Conservation (phyloP, 2,888 invertebrate genomes). For the Aquatica leii region DNA sequence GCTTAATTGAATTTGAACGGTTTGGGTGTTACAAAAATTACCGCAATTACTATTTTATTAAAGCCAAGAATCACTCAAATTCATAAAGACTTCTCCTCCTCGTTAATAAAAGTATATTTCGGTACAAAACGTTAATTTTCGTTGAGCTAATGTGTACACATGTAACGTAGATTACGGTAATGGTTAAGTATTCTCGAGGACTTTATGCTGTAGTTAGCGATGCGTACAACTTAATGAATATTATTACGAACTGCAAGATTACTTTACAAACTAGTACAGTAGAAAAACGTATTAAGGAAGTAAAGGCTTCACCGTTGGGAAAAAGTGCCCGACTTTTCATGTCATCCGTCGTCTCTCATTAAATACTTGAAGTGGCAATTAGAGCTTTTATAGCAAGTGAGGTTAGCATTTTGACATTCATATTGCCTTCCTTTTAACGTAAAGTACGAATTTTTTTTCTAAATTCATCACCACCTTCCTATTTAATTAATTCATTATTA, state of each 20-base stretch:
- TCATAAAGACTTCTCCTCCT: no score
- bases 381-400: slow-evolving; percentile 58
- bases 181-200: neutral
- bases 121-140: no score
- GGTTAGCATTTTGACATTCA: slow-evolving; percentile 44
- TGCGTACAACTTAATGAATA: slow-evolving; percentile 25
- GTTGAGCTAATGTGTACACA: neutral
- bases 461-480: neutral
- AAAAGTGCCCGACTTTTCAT: slow-evolving; percentile 43
- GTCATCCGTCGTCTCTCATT: slow-evolving; percentile 57
- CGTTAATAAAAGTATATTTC: no score
- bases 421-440: slow-evolving; percentile 37
- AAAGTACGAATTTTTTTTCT: slow-evolving; percentile 22
- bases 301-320: slow-evolving; percentile 34
- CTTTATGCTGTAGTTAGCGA: slow-evolving; percentile 12
- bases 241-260: slow-evolving; percentile 39
- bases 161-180: neutral
- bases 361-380: slow-evolving; percentile 60
- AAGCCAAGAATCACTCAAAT: no score
- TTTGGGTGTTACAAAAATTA: no score
- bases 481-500: neutral
- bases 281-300: slow-evolving; percentile 48
- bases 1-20: no score
- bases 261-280: slow-evolving; percentile 42
- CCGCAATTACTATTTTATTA: no score